Base-by-base conservation (phyloP, 2,888 invertebrate genomes). In the Stomorhina lunata region DNA sequence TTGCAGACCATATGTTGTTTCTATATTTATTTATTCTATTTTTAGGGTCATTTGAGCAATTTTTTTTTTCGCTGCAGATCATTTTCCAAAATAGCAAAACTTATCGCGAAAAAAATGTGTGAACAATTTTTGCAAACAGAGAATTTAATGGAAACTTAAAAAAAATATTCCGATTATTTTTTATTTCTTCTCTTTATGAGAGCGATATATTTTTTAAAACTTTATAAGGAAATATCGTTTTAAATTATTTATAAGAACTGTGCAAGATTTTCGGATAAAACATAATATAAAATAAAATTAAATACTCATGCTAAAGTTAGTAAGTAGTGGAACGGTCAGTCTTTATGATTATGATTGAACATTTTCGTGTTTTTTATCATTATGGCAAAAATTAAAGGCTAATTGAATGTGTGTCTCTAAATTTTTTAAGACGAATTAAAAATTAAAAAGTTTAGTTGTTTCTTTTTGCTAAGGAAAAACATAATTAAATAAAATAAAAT, bases 1-100 rank as follows among this genome's bases (percentile, higher is more conserved):
- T 25, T 45, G 29, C 15, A 55, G 10, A 76, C 57, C 75, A 76
- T 66, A 66, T 76, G 75, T 65, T 53, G 75, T 12, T 45, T 65
- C 43, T 75, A 53, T 22, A 53, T 57, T 65, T 34, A 43, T 40
- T 55, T 7, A 12, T 55, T 32, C 43, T 75, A 66, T 57, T 66
- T 66, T 45, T 66, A 76, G 57, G 29, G 37, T 45, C 25, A 27
- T 57, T 57, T n/a, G 4, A 20, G 27, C 22, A 22, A 6, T 72
- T 27, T 27, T 50, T 0, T 25, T 40, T 40, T 4, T n/a, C n/a
- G 15, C 15, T 40, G 40, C 15, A 15, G n/a, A 15, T 40, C 2
- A 40, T 15, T 15, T 40, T 40, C 40, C 40, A 15, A 40, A 9
- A 40, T 40, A n/a, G 40, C n/a, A n/a, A 40, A 40, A 4, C n/a